Conservation (phyloP, 1,140 invertebrate genomes). For the honey bee (Apis mellifera) region Amel_HAv3.1 CM009931.2:10205001-10205500, state of each 20-base stretch:
- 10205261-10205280: background rate
- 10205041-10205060: too few species aligned
- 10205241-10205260: background rate
- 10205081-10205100: too few species aligned
- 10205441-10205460: conserved; percentile 4
- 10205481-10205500: background rate
- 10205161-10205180: background rate
- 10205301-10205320: background rate
- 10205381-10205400: background rate
- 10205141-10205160: too few species aligned
- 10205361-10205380: background rate
- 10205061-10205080: too few species aligned
- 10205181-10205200: background rate
- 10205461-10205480: background rate
- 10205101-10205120: too few species aligned
- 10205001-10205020: too few species aligned
- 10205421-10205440: background rate
- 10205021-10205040: too few species aligned
- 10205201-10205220: background rate
- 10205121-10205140: too few species aligned
- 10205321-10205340: conserved; percentile 4
- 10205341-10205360: background rate
- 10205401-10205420: conserved; percentile 9
- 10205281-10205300: background rate
- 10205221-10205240: background rate